These are phyloP conservation scores for Empidonax alnorum DNA, from an alignment of 2,113 vertebrate genomes.

Conservation along the genomic window DNA sequence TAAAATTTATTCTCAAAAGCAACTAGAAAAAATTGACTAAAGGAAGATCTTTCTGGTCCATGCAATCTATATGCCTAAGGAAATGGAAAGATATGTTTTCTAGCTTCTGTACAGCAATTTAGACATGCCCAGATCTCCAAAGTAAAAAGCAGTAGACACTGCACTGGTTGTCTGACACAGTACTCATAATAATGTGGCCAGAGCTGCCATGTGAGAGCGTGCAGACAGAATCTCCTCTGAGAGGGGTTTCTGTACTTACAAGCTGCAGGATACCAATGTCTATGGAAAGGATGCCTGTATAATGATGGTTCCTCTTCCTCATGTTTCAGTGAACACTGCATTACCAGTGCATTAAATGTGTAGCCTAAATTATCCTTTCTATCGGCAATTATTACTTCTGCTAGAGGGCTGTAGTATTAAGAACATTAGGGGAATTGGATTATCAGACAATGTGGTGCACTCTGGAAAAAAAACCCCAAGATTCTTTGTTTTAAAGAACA, in stretches of 20 bases:
- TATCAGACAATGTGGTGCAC: not conserved
- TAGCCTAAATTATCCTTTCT: not conserved
- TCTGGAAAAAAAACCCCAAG: not conserved
- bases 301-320: not conserved
- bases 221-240: not conserved
- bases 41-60: not conserved
- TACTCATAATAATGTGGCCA: not conserved
- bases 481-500: constrained; percentile 2
- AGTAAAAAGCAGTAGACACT: not conserved
- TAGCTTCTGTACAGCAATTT: not conserved
- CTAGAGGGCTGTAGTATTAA: not conserved
- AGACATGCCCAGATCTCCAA: not conserved
- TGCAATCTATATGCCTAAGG: not conserved
- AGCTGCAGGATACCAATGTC: not conserved
- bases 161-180: not conserved
- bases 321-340: not conserved
- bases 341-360: not conserved
- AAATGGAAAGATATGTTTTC: not conserved
- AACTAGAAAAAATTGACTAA: not conserved
- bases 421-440: not conserved
- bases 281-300: not conserved
- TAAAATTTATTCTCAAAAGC: not conserved
- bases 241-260: not conserved
- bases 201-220: not conserved
- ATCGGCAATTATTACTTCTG: not conserved